Conservation (phyloP, 2,113 vertebrate species). For the Machaerirhynchus nigripectus region DNA sequence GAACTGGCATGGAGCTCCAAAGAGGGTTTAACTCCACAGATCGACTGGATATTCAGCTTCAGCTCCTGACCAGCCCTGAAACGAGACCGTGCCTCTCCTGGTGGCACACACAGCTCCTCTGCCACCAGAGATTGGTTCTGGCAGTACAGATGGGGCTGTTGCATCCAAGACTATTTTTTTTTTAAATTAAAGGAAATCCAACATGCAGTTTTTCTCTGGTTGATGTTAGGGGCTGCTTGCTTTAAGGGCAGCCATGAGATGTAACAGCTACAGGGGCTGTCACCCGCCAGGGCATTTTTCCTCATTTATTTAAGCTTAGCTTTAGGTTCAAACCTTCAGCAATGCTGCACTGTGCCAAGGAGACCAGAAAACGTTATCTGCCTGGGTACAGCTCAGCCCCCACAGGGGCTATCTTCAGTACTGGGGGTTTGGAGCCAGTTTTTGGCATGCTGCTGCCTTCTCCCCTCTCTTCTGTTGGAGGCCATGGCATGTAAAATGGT, state of each 20-base stretch:
- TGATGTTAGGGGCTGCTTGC: background rate
- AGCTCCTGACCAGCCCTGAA: background rate
- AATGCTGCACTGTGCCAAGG: background rate
- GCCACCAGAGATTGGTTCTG: background rate
- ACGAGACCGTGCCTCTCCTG: fast-evolving
- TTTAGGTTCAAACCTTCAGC: background rate
- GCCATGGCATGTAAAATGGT: fast-evolving
- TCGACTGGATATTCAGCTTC: background rate
- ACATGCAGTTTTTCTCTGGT: fast-evolving
- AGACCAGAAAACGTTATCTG: background rate
- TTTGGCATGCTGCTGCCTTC: background rate
- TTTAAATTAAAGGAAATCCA: background rate
- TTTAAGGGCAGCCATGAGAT: background rate
- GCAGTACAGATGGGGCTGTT: background rate
- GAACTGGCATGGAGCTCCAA: fast-evolving
- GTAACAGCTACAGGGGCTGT: background rate
- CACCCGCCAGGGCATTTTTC: background rate
- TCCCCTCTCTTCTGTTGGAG: background rate
- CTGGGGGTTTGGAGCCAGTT: background rate
- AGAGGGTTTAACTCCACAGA: background rate
- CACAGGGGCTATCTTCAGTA: fast-evolving
- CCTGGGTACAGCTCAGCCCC: background rate
- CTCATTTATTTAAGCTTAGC: background rate
- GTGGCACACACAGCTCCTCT: background rate
- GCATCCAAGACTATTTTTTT: background rate